Conservation (phyloP, 2,888 invertebrate genomes). For the Phasia obesa region DNA sequence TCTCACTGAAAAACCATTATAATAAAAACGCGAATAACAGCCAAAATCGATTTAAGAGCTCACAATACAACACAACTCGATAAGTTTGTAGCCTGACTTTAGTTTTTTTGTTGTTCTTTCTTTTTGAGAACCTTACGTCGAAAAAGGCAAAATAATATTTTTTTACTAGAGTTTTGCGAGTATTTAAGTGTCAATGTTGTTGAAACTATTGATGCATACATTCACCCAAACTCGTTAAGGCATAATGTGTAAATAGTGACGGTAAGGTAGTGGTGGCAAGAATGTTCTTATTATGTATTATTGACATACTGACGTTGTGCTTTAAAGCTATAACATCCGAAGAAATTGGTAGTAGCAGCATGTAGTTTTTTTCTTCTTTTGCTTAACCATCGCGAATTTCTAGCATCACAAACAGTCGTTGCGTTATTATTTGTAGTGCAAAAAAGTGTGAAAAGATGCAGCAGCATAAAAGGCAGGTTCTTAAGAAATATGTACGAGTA, state of each 20-base stretch:
- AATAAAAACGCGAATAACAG: conserved; percentile 63
- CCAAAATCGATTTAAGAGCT: conserved; percentile 69
- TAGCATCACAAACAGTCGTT: conserved; percentile 51
- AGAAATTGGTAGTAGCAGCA: conserved; percentile 3
- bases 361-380: conserved; percentile 29
- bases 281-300: conserved; percentile 22
- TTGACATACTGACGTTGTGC: conserved; percentile 41
- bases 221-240: conserved; percentile 15
- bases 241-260: neutral
- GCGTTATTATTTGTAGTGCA: conserved; percentile 37
- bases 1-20: conserved; percentile 19
- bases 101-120: conserved; percentile 14
- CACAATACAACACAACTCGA: conserved; percentile 50
- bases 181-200: conserved; percentile 67
- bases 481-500: conserved; percentile 57
- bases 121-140: neutral
- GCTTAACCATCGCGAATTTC: conserved; percentile 43
- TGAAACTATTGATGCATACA: conserved; percentile 56
- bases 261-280: conserved; percentile 5
- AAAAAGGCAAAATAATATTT: conserved; percentile 45
- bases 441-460: conserved; percentile 33
- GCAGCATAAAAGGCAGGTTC: conserved; percentile 25
- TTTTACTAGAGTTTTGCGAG: conserved; percentile 58
- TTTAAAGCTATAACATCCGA: conserved; percentile 27
- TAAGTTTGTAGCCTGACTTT: conserved; percentile 19